A percentile compares a stretch with the other conserved stretches of the same genome.
These are phyloP conservation scores for Drosophila atripex DNA, from an alignment of 2,888 invertebrate genomes.

Conservation along the genomic window DNA sequence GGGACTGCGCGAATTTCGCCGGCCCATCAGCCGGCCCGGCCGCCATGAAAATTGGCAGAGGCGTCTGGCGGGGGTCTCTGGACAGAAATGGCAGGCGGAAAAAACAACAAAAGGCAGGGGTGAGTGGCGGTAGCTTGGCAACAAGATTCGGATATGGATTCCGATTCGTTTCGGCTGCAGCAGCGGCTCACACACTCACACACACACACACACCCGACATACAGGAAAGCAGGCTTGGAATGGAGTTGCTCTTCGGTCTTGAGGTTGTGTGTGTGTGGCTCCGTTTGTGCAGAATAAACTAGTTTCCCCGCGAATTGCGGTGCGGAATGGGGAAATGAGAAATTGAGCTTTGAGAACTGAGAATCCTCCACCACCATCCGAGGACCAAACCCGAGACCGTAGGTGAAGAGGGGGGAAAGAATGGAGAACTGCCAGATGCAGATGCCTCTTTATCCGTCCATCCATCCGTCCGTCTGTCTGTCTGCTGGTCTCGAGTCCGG, in stretches of 20 bases:
- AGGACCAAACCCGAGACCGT: neutral
- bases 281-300: conserved; percentile 34
- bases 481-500: neutral
- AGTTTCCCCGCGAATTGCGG: conserved; percentile 27
- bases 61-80: conserved; percentile 34
- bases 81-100: conserved; percentile 14
- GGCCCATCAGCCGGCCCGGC: conserved; percentile 22
- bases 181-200: conserved; percentile 23
- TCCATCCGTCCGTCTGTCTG: conserved; percentile 9
- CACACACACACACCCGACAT: conserved; percentile 14
- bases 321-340: neutral
- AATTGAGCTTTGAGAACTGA: neutral
- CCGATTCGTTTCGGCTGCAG: conserved; percentile 17
- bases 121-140: conserved; percentile 29
- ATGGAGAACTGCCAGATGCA: conserved; percentile 35
- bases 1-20: conserved; percentile 19
- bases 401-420: neutral
- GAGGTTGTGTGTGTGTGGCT: conserved; percentile 7
- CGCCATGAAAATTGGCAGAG: conserved; percentile 22
- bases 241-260: neutral
- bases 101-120: conserved; percentile 25
- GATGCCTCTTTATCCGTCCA: conserved; percentile 19
- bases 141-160: conserved; percentile 23
- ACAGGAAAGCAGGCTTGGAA: conserved; percentile 20
- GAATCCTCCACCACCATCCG: conserved; percentile 35